Conservation (phyloP, 2,888 invertebrate genomes). For the Acronicta leporina region DNA sequence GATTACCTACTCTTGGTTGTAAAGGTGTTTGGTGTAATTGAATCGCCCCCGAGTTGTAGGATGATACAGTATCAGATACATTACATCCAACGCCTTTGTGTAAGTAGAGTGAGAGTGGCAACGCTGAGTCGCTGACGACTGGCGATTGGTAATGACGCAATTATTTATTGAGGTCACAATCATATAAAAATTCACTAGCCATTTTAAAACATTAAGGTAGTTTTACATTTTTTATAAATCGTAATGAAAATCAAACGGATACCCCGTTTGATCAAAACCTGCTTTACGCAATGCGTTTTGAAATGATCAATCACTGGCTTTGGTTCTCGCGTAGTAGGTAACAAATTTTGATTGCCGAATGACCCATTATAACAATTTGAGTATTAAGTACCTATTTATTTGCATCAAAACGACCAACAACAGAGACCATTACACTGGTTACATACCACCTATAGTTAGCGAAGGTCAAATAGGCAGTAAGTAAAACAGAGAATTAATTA, state of each 20-base stretch:
- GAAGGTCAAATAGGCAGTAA: no score
- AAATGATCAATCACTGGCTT: constrained; percentile 1
- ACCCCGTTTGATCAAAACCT: background rate
- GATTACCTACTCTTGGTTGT: no score
- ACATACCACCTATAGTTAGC: no score
- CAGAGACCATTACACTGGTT: no score
- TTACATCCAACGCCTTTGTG: no score
- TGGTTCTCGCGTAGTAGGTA: background rate
- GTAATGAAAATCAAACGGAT: constrained; percentile 32
- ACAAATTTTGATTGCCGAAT: no score
- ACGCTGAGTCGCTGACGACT: background rate
- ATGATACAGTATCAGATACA: background rate
- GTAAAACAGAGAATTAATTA: no score
- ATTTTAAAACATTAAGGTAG: constrained; percentile 18
- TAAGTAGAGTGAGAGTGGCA: background rate
- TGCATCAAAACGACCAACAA: no score
- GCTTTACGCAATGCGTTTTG: constrained; percentile 5
- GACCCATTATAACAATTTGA: no score
- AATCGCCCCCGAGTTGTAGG: background rate
- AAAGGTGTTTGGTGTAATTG: no score
- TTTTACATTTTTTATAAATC: constrained; percentile 33
- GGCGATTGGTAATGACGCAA: constrained; percentile 38
- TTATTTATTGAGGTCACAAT: constrained; percentile 40
- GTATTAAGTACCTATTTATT: no score
- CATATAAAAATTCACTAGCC: constrained; percentile 19